Conservation (phyloP, 2,888 invertebrate genomes). For the Cepaea hortensis region DNA sequence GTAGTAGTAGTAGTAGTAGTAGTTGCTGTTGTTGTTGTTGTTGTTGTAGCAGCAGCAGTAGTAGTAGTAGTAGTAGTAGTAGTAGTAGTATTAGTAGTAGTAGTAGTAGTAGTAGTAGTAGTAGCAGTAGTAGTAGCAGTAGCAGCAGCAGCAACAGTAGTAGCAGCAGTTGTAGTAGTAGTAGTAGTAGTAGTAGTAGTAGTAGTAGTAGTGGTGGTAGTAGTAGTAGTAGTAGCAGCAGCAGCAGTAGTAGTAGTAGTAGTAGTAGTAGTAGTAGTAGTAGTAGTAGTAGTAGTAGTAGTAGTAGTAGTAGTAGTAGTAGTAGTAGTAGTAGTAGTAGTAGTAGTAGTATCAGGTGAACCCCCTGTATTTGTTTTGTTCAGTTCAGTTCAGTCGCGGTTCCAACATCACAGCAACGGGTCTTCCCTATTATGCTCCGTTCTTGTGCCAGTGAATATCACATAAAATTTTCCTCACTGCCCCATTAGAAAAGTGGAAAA, state of each 20-base stretch:
- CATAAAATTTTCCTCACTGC: too few species aligned
- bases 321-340: background rate
- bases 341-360: background rate
- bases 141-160: slow-evolving; percentile 1
- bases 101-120: background rate
- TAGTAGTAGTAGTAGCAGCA: background rate
- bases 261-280: background rate
- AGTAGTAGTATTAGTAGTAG: too few species aligned
- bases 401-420: too few species aligned
- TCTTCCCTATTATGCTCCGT: too few species aligned
- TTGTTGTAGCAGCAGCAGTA: too few species aligned
- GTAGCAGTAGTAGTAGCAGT: background rate
- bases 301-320: background rate
- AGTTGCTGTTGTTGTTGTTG: too few species aligned
- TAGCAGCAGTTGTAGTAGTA: background rate
- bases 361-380: too few species aligned
- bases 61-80: too few species aligned
- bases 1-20: too few species aligned
- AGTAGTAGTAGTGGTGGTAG: background rate
- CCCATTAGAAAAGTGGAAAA: too few species aligned
- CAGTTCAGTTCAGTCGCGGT: too few species aligned
- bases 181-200: background rate
- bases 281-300: background rate
- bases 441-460: too few species aligned
- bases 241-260: background rate